Percentiles rank a stretch among this genome's conserved stretches.
Conservation (phyloP, 2,888 invertebrate species). For the Scaeva pyrastri region DNA sequence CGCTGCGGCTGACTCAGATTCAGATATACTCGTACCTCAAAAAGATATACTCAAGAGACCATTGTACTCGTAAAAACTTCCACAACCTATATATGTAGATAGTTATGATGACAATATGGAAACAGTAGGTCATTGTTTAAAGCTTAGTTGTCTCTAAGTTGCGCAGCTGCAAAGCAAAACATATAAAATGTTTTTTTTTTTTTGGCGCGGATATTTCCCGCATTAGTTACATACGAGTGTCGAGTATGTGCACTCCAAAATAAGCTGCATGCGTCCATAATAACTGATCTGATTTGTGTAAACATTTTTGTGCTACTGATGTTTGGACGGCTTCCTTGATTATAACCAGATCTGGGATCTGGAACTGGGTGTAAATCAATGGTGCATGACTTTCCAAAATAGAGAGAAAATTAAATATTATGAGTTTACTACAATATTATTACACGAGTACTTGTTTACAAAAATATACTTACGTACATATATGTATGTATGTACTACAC, state of each 20-base stretch:
- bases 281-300: conserved; percentile 56
- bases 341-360: conserved; percentile 22
- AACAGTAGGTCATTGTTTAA: conserved; percentile 66
- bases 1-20: conserved; percentile 42
- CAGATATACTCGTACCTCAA: background rate
- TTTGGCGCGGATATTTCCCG: conserved; percentile 27
- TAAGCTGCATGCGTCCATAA: conserved; percentile 24
- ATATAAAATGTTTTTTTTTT: background rate
- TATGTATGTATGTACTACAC: no score
- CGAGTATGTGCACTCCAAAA: background rate
- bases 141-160: background rate
- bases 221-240: background rate
- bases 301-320: conserved; percentile 45
- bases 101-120: conserved; percentile 49
- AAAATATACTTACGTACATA: no score
- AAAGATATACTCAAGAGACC: background rate
- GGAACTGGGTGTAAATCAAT: conserved; percentile 37
- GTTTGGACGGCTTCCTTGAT: conserved; percentile 63
- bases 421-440: background rate
- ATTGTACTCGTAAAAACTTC: no score
- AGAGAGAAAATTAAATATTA: conserved; percentile 18
- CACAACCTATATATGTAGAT: conserved; percentile 17
- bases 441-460: no score
- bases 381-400: conserved; percentile 39
- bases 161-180: conserved; percentile 58